Base-by-base conservation (phyloP, 2,113 vertebrate species). In the Pedetes capensis region DNA sequence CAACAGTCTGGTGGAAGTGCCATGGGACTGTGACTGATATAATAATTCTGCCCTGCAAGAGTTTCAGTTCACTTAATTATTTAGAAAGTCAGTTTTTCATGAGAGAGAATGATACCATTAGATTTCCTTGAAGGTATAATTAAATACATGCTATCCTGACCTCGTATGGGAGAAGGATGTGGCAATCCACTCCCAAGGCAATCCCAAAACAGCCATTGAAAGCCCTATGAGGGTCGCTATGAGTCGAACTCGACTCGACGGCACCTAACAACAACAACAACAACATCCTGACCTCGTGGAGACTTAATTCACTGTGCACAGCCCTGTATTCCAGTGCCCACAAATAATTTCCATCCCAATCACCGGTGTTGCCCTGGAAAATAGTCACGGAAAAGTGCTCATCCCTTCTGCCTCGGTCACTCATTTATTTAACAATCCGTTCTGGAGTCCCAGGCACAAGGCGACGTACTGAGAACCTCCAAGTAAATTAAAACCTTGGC, bases 41-140 rank as follows among this genome's bases (percentile, higher is more conserved):
- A 83, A 85, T 78, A 90, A 96, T 82, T 81, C 69, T 63, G 61
- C 91, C 84, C 80, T 34, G 81, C 5, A n/a, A 34, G 61, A 85
- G 29, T 82, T 92, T 86, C 89, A 86, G 95, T 96, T 93, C 87
- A 64, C n/a, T 93, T 94, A 89, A 94, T 96, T 95, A 91, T 89
- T 93, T 57, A 57, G 91, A 72, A 95, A 95, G 88, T 75, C 53
- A 39, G 27, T 71, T 95, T 91, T 90, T 61, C 57, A 66, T 90
- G 39, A 57, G 83, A 89, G 53, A 78, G 51, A 90, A 61, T 14
- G 49, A 17, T 44, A 74, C 37, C 72, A 72, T 32, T 59, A 69
- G 61, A 34, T 92, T 90, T 32, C 49, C 34, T 10, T 37, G 44
- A 72, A 90, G 72, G 44, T 81, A 1, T 89, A 71, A 95, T 97